phyloP scores from a whole-genome alignment of 2,888 invertebrate genomes.

The Listrodromus nycthemerus region DNA sequence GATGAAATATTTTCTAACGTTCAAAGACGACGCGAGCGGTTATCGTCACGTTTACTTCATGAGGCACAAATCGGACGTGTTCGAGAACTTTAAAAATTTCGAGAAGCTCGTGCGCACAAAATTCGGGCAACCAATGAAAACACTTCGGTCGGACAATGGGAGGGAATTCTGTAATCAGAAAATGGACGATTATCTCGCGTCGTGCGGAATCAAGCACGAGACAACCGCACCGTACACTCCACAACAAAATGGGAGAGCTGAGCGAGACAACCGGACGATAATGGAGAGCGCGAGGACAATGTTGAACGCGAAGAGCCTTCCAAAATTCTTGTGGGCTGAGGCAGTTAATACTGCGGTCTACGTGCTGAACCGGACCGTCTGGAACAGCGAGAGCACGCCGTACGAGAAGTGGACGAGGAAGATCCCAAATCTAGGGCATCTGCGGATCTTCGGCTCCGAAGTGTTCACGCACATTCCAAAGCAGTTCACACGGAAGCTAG shows the following conservation, averaged over 20 bases:
- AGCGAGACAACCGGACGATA: constrained; percentile 39
- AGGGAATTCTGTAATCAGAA: too few species aligned
- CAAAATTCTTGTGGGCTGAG: constrained; percentile 38
- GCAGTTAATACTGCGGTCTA: constrained; percentile 47
- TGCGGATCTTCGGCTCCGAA: constrained; percentile 37
- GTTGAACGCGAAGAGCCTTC: constrained; percentile 24
- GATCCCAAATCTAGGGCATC: constrained; percentile 40
- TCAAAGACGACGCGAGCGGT: constrained; percentile 5
- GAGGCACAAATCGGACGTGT: too few species aligned
- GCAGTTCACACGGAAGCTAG: not conserved
- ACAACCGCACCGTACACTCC: constrained; percentile 4
- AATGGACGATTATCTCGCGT: not conserved
- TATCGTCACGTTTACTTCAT: not conserved
- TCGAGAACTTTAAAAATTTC: not conserved
- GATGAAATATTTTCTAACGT: constrained; percentile 2
- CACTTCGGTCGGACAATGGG: not conserved
- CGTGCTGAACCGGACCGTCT: constrained; percentile 32
- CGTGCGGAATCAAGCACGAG: not conserved
- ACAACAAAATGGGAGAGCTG: constrained; percentile 13
- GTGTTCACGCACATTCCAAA: constrained; percentile 56
- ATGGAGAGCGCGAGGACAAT: constrained; percentile 47
- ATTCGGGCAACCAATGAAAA: not conserved
- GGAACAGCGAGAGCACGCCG: constrained; percentile 34
- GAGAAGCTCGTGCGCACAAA: not conserved
- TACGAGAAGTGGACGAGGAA: constrained; percentile 39